These are phyloP conservation scores for Hippocampus kuda DNA, from an alignment of 2,797 vertebrate species.

Conservation along the genomic window DNA sequence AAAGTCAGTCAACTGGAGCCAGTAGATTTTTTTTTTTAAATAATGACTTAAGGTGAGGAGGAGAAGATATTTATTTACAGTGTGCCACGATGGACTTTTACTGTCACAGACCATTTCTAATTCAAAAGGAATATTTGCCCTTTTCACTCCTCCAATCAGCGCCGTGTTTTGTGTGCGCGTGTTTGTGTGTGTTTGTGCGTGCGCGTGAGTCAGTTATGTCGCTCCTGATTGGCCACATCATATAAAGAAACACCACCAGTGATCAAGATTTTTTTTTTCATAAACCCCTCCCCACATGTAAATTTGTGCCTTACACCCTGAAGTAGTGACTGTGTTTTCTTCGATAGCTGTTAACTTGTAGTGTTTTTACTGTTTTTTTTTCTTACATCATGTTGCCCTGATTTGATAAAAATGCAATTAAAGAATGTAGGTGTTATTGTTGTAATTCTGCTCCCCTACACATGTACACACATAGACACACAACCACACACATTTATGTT, in stretches of 20 bases:
- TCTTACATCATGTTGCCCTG: slow-evolving; percentile 64
- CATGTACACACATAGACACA: slow-evolving; percentile 11
- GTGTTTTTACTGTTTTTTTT: slow-evolving; percentile 64
- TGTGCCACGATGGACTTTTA: slow-evolving; percentile 74
- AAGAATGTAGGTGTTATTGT: slow-evolving; percentile 76
- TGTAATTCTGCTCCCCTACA: slow-evolving; percentile 61
- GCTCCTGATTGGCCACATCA: slow-evolving; percentile 65
- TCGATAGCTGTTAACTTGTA: slow-evolving; percentile 72
- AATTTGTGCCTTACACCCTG: slow-evolving; percentile 99
- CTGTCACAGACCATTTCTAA: slow-evolving; percentile 52
- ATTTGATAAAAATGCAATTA: slow-evolving; percentile 73
- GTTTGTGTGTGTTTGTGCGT: slow-evolving; percentile 56
- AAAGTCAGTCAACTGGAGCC: slow-evolving; percentile 99
- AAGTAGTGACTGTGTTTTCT: slow-evolving; percentile 86
- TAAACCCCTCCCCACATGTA: slow-evolving; percentile 80
- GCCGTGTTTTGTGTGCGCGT: slow-evolving; percentile 58
- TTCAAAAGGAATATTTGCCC: slow-evolving; percentile 45
- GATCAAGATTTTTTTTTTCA: slow-evolving; percentile 68
- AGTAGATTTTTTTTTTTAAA: slow-evolving; percentile 79
- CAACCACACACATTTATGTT: slow-evolving; percentile 36
- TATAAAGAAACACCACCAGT: slow-evolving; percentile 34
- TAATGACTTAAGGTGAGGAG: slow-evolving; percentile 60
- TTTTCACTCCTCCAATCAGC: slow-evolving; percentile 55
- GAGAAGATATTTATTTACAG: slow-evolving; percentile 85
- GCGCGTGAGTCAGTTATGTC: slow-evolving; percentile 70